A percentile compares a stretch with the other conserved stretches of the same genome.
phyloP scores from a whole-genome alignment of 2,888 invertebrate species.

The Agrotis segetum region DNA sequence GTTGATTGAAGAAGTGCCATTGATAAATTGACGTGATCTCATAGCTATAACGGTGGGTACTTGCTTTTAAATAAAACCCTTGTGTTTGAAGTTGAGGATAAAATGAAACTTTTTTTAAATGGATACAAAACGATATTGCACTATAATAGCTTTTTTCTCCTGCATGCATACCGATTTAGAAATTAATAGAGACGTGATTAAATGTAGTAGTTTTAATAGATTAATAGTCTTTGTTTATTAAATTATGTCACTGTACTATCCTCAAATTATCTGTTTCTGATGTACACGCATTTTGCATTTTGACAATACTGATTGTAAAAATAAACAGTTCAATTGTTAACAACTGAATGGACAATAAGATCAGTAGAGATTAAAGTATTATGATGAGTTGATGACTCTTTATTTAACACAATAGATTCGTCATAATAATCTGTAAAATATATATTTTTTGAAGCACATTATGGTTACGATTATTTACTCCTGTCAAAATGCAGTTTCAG shows the following conservation, averaged over 20 bases:
- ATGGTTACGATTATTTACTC: neutral
- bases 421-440: neutral
- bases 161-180: constrained; percentile 20
- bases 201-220: neutral
- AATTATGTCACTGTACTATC: neutral
- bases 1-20: constrained; percentile 27
- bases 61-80: neutral
- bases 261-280: neutral
- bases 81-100: too few relatives aligned
- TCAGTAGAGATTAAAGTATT: constrained; percentile 3
- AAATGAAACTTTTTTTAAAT: too few relatives aligned
- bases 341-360: constrained; percentile 27
- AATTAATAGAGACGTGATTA: neutral
- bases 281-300: constrained; percentile 7
- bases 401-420: neutral
- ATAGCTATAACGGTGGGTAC: constrained; percentile 44
- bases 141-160: neutral
- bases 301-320: constrained; percentile 12
- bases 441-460: neutral
- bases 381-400: neutral
- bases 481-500: constrained; percentile 31
- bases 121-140: constrained; percentile 35
- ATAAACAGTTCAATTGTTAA: constrained; percentile 18
- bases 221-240: neutral
- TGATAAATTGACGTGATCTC: constrained; percentile 30